These are phyloP conservation scores for Asarcornis scutulata DNA, from an alignment of 2,113 vertebrate species.

Conservation along the genomic window DNA sequence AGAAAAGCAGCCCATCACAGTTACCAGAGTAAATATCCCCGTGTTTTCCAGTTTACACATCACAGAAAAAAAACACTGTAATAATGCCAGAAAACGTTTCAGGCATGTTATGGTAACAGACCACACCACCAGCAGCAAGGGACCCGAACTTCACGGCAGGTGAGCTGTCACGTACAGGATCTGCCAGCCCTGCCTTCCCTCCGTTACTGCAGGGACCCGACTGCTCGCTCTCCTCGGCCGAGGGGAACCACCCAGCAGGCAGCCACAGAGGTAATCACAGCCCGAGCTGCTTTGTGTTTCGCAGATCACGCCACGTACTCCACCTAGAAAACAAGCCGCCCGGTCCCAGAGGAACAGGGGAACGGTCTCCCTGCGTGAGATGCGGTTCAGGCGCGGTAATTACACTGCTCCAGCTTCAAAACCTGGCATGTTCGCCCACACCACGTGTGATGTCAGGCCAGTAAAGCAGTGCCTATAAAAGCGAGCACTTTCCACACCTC, in stretches of 20 bases:
- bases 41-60: not conserved
- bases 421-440: not conserved
- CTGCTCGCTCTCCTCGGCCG: not conserved
- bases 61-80: not conserved
- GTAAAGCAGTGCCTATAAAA: not conserved
- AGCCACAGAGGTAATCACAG: not conserved
- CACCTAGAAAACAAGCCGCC: not conserved
- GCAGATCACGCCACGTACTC: slow-evolving; percentile 8
- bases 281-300: not conserved
- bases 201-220: slow-evolving; percentile 24
- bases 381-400: not conserved
- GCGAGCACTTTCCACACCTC: not conserved
- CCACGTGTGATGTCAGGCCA: not conserved
- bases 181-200: slow-evolving; percentile 44
- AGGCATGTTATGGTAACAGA: slow-evolving; percentile 49
- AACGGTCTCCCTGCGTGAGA: not conserved
- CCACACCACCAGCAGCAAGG: slow-evolving; percentile 47
- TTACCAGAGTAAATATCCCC: not conserved
- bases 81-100: slow-evolving; percentile 57
- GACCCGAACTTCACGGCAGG: slow-evolving; percentile 39
- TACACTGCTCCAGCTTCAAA: not conserved
- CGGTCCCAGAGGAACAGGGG: not conserved
- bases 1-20: not conserved
- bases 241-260: not conserved
- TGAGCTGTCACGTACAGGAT: not conserved